These are phyloP conservation scores for Caenorhabditis inopinata DNA, from an alignment of 1,140 invertebrate genomes.

Conservation along the genomic window DNA sequence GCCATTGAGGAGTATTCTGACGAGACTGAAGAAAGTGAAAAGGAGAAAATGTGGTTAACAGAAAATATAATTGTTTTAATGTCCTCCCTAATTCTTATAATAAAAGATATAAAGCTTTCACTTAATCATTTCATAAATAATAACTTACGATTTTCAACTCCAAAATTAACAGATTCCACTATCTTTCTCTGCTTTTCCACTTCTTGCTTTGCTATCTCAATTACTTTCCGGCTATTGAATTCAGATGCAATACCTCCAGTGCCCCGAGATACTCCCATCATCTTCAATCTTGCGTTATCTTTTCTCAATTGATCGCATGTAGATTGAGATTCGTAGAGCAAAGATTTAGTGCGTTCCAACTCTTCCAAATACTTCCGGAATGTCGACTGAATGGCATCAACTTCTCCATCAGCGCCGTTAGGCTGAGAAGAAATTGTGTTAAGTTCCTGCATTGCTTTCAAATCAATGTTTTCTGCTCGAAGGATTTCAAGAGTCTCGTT, in stretches of 20 bases:
- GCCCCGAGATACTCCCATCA: background rate
- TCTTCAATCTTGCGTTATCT: conserved; percentile 58
- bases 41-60: no score
- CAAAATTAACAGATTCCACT: conserved; percentile 17
- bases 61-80: no score
- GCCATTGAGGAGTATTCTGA: conserved; percentile 39
- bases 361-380: conserved; percentile 83
- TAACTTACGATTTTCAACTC: conserved; percentile 6
- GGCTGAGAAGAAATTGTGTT: background rate
- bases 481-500: conserved; percentile 83
- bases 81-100: no score
- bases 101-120: no score
- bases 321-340: conserved; percentile 81
- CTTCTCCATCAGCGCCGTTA: conserved; percentile 69
- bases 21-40: conserved; percentile 7
- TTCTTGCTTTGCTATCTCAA: conserved; percentile 42
- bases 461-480: conserved; percentile 33
- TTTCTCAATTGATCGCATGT: conserved; percentile 79
- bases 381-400: conserved; percentile 67
- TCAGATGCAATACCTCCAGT: conserved; percentile 30
- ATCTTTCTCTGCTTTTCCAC: conserved; percentile 41
- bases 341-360: conserved; percentile 74
- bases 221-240: conserved; percentile 25
- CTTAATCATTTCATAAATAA: background rate
- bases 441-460: conserved; percentile 21